phyloP scores from a whole-genome alignment of 2,888 invertebrate genomes.

The Melikaiella ostensackeni region DNA sequence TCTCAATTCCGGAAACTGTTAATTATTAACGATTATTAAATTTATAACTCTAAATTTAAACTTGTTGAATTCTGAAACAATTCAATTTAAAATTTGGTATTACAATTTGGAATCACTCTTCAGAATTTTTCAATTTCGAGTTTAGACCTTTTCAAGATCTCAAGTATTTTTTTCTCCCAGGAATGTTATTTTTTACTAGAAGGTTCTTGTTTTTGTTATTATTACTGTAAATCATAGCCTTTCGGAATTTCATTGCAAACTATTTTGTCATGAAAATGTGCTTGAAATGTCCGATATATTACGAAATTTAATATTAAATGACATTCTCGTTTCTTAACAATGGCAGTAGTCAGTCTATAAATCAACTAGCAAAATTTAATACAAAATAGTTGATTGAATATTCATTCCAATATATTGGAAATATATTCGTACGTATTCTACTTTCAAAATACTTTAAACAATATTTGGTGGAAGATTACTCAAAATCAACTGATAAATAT shows the following conservation, averaged over 20 bases:
- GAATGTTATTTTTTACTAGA: not conserved
- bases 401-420: slow-evolving; percentile 1
- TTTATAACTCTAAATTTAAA: no score
- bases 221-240: not conserved
- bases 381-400: slow-evolving; percentile 2
- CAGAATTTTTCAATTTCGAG: not conserved
- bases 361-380: slow-evolving; percentile 10
- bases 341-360: slow-evolving; percentile 37
- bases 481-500: not conserved
- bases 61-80: no score
- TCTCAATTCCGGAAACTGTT: no score
- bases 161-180: not conserved
- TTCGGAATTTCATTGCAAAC: not conserved
- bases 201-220: not conserved
- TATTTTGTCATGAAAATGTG: not conserved
- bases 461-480: not conserved
- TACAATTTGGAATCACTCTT: no score
- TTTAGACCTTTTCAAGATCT: not conserved
- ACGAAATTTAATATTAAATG: slow-evolving; percentile 18
- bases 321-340: slow-evolving; percentile 16
- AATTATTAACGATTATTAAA: no score
- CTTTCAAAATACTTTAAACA: not conserved
- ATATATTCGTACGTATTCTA: not conserved
- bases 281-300: not conserved
- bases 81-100: no score